phyloP scores from a whole-genome alignment of 2,888 invertebrate species.

The Thecophora atra region DNA sequence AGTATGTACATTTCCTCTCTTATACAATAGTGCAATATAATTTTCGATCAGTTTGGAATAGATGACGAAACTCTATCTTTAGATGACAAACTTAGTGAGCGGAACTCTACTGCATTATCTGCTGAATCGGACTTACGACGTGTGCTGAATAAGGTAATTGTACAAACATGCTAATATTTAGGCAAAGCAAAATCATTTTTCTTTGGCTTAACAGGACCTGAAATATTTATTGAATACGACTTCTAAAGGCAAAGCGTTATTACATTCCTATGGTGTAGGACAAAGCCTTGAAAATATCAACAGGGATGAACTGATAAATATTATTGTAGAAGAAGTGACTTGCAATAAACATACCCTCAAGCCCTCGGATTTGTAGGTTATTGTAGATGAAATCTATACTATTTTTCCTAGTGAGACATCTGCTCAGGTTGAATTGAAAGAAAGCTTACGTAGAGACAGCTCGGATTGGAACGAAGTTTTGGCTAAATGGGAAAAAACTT shows the following conservation, averaged over 20 bases:
- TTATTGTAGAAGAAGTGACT: no score
- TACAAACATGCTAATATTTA: no score
- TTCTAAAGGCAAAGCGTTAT: conserved; percentile 32
- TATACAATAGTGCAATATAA: no score
- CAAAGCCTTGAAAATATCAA: no score
- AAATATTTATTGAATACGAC: conserved; percentile 19
- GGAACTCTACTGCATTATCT: no score
- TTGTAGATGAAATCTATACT: conserved; percentile 26
- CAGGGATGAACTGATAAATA: no score
- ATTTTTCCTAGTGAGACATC: conserved; percentile 8
- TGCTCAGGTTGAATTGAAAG: conserved; percentile 33
- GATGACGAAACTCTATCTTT: no score
- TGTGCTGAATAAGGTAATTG: no score
- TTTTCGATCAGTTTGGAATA: no score
- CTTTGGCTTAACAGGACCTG: not conserved
- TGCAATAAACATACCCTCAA: conserved; percentile 26
- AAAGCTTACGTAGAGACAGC: conserved; percentile 31
- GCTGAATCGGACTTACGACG: no score
- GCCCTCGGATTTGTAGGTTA: conserved; percentile 21
- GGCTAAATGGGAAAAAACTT: conserved; percentile 41
- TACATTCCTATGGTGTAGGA: conserved; percentile 22
- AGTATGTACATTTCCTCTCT: no score
- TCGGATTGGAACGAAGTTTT: conserved; percentile 41
- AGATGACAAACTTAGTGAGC: no score
- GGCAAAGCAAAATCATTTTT: not conserved